Evolutionary conservation across 2,888 invertebrate species (phyloP).

Genomic region (Iphiclides podalirius): DNA sequence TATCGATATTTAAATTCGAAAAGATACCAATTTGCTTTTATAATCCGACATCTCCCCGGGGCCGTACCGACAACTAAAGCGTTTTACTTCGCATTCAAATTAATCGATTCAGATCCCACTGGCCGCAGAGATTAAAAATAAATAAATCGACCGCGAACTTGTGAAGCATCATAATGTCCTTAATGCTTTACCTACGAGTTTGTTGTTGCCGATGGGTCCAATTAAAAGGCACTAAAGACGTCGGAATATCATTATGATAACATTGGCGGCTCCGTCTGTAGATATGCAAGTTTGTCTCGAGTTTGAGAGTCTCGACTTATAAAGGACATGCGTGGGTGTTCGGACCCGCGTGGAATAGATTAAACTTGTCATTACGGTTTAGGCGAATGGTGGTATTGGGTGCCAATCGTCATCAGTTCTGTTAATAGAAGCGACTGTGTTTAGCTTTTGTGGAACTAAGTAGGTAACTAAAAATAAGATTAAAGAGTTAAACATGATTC

Average conservation of each 20-base stretch:
- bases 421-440: too few relatives aligned
- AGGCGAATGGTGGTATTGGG: too few relatives aligned
- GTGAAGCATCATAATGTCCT: constrained; percentile 16
- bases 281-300: constrained; percentile 1
- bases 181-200: constrained; percentile 14
- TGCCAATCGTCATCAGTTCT: too few relatives aligned
- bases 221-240: constrained; percentile 25
- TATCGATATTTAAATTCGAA: too few relatives aligned
- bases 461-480: too few relatives aligned
- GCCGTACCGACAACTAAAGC: too few relatives aligned
- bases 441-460: too few relatives aligned
- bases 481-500: too few relatives aligned
- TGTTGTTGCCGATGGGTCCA: constrained; percentile 15
- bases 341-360: not conserved
- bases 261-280: constrained; percentile 13
- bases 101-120: constrained; percentile 33
- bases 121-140: constrained; percentile 32
- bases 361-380: too few relatives aligned
- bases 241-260: constrained; percentile 29
- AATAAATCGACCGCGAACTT: constrained; percentile 32
- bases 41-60: constrained; percentile 18
- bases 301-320: too few relatives aligned
- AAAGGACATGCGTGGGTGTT: not conserved
- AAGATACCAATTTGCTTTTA: not conserved
- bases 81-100: constrained; percentile 15